Base-by-base conservation (phyloP, 2,113 vertebrate species). In the Perccottus glenii region DNA sequence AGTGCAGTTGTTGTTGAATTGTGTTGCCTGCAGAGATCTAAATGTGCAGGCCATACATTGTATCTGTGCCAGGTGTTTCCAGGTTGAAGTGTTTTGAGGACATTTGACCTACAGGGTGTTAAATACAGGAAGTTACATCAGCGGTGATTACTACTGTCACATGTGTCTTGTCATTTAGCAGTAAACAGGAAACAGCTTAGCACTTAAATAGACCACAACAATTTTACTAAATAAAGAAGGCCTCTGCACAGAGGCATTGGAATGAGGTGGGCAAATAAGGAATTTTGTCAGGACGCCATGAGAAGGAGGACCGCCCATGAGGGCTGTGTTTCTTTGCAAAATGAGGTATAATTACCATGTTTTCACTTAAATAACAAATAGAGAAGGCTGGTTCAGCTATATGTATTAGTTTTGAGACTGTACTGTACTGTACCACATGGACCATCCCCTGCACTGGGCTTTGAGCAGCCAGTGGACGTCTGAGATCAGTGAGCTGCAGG, bases 141-240 rank as follows among this genome's bases (percentile, higher is more conserved):
- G 38, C 38, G 38, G 4, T 55, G 33, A 11, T 40, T 40, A 40
- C 38, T 8, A 6, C 38, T 33, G 32, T 53, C 51, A 36, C 51
- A 53, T 53, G 51, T 53, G 51, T 53, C 51, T 6, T 14, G 51
- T 14, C 27, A 32, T 5, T 33, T 12, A 12, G 52, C 52, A 9
- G 33, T 55, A 38, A 55, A 55, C 52, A 55, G 52, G 52, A 55
- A 55, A 55, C 52, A 55, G 33, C 35, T 55, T 38, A 36, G 36
- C 1, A 33, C 33, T 36, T 9, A 55, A 55, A 55, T 36, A 32
- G 12, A 36, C 52, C 52, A 55, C 52, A 55, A 55, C 52, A 55
- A 55, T 55, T 38, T 32, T 27, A 55, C 12, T 55, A 36, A 38
- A 55, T 55, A 55, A 55, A 36, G 12, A 8, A 8, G 52, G 12